Base-by-base conservation (phyloP, 2,797 vertebrate species). In the Bufotes viridis region DNA sequence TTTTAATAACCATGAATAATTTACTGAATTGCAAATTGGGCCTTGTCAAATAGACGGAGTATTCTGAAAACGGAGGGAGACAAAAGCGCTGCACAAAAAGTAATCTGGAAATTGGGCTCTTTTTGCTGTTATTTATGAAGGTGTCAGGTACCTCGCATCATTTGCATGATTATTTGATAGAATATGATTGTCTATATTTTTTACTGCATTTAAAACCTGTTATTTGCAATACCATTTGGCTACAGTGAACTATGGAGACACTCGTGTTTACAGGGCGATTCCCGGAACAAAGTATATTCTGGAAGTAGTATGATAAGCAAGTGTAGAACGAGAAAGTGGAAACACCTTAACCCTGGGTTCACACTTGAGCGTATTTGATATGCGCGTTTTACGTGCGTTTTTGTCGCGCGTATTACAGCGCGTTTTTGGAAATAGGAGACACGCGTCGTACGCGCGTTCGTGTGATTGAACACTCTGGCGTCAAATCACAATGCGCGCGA, bases 1-100 rank as follows among this genome's bases (percentile, higher is more conserved):
- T 84, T 15, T 84, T 84, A 84, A 72, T 84, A 72, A 84, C 42
- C 67, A 72, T 84, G 67, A 84, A 84, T 84, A 84, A 84, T 85
- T 85, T 76, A 76, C 61, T 76, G 60, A 26, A 75, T 76, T 49
- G 34, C 29, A 85, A 57, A 85, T 26, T 85, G 70, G 83, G 34
- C 49, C 82, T 58, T 57, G 53, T 84, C 67, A 72, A 72, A 82
- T n/a, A 67, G 80, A 82, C 70, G 6, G 53, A 84, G 82, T 42
- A 51, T 53, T 53, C 51, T 70, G 67, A 26, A 84, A 79, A 81
- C 9, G 53, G 26, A 70, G n/a, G 22, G 60, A 84, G 82, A 58
- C 67, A 26, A 26, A 72, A 17, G 51, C 82, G 22, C 51, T 13
- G 17, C 60, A 82, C 49, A 29, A 53, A 82, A 67, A 82, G 14